Evolutionary conservation across 2,113 vertebrate genomes (phyloP).

Genomic region (Carettochelys insculpta): DNA sequence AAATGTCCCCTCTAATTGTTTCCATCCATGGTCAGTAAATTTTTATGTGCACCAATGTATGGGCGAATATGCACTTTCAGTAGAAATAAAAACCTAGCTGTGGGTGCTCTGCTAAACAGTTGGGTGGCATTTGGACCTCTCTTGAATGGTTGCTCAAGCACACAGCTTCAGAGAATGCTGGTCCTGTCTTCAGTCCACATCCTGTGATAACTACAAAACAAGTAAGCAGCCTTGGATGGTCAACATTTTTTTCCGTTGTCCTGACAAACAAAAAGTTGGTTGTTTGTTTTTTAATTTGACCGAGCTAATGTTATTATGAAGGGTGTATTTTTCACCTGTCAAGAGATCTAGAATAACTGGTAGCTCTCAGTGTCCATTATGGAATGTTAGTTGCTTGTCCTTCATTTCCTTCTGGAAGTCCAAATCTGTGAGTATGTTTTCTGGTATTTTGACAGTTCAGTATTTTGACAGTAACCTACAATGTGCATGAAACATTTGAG

Average conservation of each 20-base stretch:
- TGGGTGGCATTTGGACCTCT: too few relatives aligned
- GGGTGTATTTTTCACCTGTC: fast-evolving
- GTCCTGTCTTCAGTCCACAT: fast-evolving
- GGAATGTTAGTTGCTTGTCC: fast-evolving
- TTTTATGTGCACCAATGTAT: too few relatives aligned
- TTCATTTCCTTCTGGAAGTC: fast-evolving
- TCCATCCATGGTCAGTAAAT: too few relatives aligned
- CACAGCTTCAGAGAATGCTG: too few relatives aligned
- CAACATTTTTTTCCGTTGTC: neutral
- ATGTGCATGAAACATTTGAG: neutral
- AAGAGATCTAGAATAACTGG: fast-evolving
- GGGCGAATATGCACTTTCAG: too few relatives aligned
- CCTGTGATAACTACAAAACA: neutral
- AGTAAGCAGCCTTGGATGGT: neutral
- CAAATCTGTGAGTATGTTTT: neutral
- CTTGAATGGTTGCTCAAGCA: too few relatives aligned
- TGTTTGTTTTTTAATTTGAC: neutral
- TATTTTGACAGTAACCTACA: neutral
- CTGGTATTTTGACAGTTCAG: neutral
- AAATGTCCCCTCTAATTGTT: too few relatives aligned
- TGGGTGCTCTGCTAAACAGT: too few relatives aligned
- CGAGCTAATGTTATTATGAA: neutral
- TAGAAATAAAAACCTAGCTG: too few relatives aligned
- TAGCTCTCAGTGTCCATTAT: neutral
- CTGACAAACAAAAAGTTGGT: neutral